Conservation (phyloP, 2,113 vertebrate genomes). For the Tautogolabrus adspersus region DNA sequence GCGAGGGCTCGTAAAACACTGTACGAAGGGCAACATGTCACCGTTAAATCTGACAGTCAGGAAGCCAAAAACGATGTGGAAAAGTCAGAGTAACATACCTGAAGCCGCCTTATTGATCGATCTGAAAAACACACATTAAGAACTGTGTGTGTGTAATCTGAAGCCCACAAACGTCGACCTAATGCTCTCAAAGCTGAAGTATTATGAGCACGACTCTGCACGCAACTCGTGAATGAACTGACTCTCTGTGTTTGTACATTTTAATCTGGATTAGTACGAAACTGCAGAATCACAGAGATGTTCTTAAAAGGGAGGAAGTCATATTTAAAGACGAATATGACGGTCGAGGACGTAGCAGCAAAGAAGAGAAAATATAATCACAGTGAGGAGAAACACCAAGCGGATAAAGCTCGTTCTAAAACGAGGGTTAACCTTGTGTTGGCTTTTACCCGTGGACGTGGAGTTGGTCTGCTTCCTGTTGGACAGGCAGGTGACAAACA, state of each 20-base stretch:
- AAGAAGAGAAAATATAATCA: too few relatives aligned
- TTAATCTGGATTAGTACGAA: background rate
- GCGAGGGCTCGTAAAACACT: background rate
- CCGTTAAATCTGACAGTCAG: constrained; percentile 19
- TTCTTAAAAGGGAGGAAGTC: too few relatives aligned
- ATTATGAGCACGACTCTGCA: background rate
- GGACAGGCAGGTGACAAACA: too few relatives aligned
- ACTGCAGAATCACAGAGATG: background rate
- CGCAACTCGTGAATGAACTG: background rate
- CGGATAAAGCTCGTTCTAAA: too few relatives aligned
- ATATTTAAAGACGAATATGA: too few relatives aligned
- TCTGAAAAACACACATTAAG: background rate
- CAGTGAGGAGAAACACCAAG: too few relatives aligned
- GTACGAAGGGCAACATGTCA: constrained; percentile 8
- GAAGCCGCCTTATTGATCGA: background rate
- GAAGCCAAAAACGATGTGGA: background rate
- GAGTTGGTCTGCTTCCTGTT: too few relatives aligned
- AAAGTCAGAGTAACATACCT: too few relatives aligned
- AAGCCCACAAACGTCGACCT: background rate
- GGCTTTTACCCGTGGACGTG: too few relatives aligned
- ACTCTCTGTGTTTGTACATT: background rate
- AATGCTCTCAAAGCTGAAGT: background rate
- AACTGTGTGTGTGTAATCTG: background rate
- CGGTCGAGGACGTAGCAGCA: too few relatives aligned
- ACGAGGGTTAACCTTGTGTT: too few relatives aligned